A percentile compares a stretch with the other conserved stretches of the same genome.
Conservation (phyloP, 2,888 invertebrate genomes). For the Plebejus melissa region DNA sequence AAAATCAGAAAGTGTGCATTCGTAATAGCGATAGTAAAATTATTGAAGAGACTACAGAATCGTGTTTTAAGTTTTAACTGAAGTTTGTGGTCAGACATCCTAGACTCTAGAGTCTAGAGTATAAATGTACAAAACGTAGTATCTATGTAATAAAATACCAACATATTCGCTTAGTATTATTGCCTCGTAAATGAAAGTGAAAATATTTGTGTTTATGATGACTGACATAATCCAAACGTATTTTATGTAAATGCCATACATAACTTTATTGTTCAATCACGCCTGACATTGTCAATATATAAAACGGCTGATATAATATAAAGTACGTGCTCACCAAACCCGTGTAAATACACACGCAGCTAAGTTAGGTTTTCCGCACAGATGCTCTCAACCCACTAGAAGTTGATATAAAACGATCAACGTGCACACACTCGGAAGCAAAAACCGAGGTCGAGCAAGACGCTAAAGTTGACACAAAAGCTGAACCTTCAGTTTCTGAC, state of each 20-base stretch:
- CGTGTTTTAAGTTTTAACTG: neutral
- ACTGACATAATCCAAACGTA: neutral
- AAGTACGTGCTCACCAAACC: neutral
- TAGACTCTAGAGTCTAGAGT: neutral
- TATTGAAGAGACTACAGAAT: neutral
- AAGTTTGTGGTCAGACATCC: neutral
- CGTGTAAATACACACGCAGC: slow-evolving; percentile 43
- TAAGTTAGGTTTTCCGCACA: slow-evolving; percentile 71
- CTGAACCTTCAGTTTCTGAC: slow-evolving; percentile 28
- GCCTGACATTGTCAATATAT: neutral
- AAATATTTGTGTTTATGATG: slow-evolving; percentile 9
- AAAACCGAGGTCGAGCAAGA: slow-evolving; percentile 19
- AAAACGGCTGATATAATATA: neutral
- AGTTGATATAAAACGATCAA: slow-evolving; percentile 45
- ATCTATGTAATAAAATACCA: neutral
- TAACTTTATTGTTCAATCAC: neutral
- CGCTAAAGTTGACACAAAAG: neutral
- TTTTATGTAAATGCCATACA: neutral
- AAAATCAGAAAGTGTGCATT: too few relatives aligned
- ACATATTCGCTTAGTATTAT: neutral
- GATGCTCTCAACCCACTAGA: slow-evolving; percentile 63
- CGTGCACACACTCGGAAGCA: slow-evolving; percentile 45
- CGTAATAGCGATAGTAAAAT: too few relatives aligned
- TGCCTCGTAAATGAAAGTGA: neutral
- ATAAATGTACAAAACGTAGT: neutral